Evolutionary conservation across 2,888 invertebrate genomes (phyloP).

Genomic region (Sminthurinus aureus): DNA sequence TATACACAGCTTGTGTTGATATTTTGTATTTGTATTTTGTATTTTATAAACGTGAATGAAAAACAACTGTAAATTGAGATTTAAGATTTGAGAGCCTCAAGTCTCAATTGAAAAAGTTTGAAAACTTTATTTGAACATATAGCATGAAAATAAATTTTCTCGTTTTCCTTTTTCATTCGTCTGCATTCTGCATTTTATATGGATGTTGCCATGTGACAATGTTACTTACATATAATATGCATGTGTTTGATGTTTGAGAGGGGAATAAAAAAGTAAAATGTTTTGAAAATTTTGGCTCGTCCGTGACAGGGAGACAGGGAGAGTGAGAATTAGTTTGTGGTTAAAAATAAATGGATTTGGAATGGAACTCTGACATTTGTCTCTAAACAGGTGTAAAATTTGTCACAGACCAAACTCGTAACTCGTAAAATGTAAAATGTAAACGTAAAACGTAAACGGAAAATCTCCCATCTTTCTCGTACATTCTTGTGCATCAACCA

Average conservation of each 20-base stretch:
- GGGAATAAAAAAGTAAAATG: slow-evolving; percentile 14
- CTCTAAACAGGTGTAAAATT: slow-evolving; percentile 59
- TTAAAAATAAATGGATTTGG: slow-evolving; percentile 58
- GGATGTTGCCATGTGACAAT: no score
- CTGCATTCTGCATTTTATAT: no score
- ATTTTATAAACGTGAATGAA: not conserved
- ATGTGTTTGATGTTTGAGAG: not conserved
- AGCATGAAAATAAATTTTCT: not conserved
- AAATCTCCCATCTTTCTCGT: not conserved
- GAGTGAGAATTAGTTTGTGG: slow-evolving; percentile 54
- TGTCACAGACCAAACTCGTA: slow-evolving; percentile 57
- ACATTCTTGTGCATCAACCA: no score
- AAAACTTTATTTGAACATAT: not conserved
- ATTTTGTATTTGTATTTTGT: not conserved
- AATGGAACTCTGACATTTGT: slow-evolving; percentile 56
- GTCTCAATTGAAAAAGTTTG: not conserved
- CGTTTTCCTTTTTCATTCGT: not conserved
- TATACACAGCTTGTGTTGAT: no score
- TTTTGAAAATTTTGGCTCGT: slow-evolving; percentile 24
- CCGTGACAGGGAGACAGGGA: slow-evolving; percentile 20
- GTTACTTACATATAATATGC: no score
- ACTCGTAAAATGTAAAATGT: slow-evolving; percentile 40
- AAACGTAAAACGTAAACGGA: slow-evolving; percentile 29
- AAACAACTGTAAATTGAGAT: not conserved
- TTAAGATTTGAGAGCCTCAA: not conserved